Conservation (phyloP, 2,113 vertebrate species). For the Macrotus californicus region DNA sequence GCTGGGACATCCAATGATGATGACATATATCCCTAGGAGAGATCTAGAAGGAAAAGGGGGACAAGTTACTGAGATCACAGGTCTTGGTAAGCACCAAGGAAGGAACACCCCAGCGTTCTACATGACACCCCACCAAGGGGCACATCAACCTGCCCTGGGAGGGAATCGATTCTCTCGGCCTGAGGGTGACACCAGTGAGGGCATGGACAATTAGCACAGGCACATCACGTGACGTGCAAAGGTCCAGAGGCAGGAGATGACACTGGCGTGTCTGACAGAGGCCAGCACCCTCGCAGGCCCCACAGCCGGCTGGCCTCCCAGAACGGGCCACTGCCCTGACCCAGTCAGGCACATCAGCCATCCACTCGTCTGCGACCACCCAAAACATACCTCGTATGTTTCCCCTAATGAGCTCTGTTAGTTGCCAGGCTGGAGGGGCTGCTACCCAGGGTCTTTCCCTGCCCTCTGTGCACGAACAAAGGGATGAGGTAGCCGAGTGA, state of each 20-base stretch:
- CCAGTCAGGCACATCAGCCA: neutral
- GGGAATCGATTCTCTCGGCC: neutral
- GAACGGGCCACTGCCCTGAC: neutral
- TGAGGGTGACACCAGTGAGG: neutral
- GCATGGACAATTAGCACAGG: no score
- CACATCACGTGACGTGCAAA: neutral
- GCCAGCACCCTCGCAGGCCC: neutral
- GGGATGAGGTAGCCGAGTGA: neutral
- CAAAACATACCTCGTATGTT: neutral
- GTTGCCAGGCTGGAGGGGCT: neutral
- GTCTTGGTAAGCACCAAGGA: neutral
- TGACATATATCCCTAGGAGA: neutral
- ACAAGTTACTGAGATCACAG: neutral
- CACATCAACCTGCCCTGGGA: neutral
- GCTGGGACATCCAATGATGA: neutral
- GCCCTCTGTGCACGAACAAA: neutral
- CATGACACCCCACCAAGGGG: neutral
- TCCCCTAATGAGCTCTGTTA: neutral
- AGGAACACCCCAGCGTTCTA: neutral
- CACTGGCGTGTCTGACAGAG: neutral
- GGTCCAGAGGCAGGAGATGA: neutral
- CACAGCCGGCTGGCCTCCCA: neutral
- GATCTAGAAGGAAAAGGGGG: neutral
- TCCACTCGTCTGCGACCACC: neutral
- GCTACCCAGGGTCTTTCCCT: neutral